phyloP scores from a whole-genome alignment of 92 coral and sea anemone genomes.

The Meandrina meandrites region DNA sequence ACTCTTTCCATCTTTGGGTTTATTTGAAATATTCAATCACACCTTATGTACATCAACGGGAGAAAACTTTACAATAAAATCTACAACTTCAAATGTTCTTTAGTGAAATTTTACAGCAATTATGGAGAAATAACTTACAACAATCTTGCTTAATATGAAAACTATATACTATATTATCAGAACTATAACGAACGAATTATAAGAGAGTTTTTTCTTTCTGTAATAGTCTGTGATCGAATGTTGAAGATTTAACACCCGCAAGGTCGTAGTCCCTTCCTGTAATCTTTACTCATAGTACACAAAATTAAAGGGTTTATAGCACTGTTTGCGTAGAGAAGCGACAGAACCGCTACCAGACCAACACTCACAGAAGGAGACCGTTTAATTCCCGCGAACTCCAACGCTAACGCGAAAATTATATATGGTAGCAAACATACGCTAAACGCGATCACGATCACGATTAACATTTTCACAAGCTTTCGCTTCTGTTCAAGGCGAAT shows the following conservation, averaged over 20 bases:
- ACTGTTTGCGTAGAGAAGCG: conserved; percentile 85
- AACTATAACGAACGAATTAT: background rate
- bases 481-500: conserved; percentile 89
- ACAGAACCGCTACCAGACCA: conserved; percentile 75
- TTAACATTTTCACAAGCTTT: conserved; percentile 93
- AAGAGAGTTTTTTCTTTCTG: conserved; percentile 1
- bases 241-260: conserved; percentile 62
- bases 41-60: conserved; percentile 1
- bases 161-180: background rate
- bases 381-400: conserved; percentile 71
- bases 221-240: background rate
- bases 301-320: conserved; percentile 94
- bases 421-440: conserved; percentile 86
- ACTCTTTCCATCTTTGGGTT: background rate
- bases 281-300: conserved; percentile 97
- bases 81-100: conserved; percentile 5
- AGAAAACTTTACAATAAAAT: background rate
- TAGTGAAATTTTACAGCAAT: background rate
- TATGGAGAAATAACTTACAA: background rate
- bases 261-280: conserved; percentile 79
- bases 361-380: conserved; percentile 50
- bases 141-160: background rate
- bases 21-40: conserved; percentile 10
- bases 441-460: conserved; percentile 87
- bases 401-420: conserved; percentile 55